phyloP scores from a whole-genome alignment of 2,888 invertebrate species.

The Platerodrilus igneus region DNA sequence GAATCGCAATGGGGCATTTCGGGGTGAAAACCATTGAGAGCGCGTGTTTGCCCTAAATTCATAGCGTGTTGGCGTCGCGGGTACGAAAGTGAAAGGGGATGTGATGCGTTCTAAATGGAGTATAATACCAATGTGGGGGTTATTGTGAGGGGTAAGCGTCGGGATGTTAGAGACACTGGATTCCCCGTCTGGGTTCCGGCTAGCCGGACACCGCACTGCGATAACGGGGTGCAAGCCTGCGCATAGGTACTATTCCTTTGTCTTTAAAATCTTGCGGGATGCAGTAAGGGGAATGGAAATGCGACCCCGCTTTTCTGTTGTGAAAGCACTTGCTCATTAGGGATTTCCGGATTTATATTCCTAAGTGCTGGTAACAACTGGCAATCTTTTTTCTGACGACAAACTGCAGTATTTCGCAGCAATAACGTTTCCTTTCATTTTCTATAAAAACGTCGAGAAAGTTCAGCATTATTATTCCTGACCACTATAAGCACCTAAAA shows the following conservation, averaged over 20 bases:
- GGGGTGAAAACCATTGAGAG: slow-evolving; percentile 18
- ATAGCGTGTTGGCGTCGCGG: slow-evolving; percentile 7
- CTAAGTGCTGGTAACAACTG: too few species aligned
- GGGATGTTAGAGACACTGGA: slow-evolving; percentile 30
- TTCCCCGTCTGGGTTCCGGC: slow-evolving; percentile 40
- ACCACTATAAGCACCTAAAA: too few species aligned
- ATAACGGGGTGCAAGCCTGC: slow-evolving; percentile 22
- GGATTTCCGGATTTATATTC: too few species aligned
- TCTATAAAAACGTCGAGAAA: too few species aligned
- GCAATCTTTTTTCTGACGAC: too few species aligned
- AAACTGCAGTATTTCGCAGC: too few species aligned
- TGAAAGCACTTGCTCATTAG: too few species aligned
- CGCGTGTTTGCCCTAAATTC: slow-evolving; percentile 24
- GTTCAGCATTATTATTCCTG: too few species aligned
- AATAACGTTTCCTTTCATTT: too few species aligned
- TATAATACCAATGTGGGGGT: slow-evolving; percentile 21
- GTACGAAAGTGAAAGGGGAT: slow-evolving; percentile 13
- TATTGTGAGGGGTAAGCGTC: slow-evolving; percentile 27
- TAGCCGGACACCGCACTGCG: slow-evolving; percentile 37
- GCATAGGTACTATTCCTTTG: slow-evolving; percentile 17
- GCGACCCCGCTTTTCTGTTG: too few species aligned
- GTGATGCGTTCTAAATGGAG: slow-evolving; percentile 12
- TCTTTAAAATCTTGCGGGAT: slow-evolving; percentile 15
- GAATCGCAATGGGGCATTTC: slow-evolving; percentile 19
- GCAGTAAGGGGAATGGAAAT: too few species aligned